These are phyloP conservation scores for Panagrolaimus sp. DNA, from an alignment of 1,140 invertebrate genomes.

Conservation along the genomic window DNA sequence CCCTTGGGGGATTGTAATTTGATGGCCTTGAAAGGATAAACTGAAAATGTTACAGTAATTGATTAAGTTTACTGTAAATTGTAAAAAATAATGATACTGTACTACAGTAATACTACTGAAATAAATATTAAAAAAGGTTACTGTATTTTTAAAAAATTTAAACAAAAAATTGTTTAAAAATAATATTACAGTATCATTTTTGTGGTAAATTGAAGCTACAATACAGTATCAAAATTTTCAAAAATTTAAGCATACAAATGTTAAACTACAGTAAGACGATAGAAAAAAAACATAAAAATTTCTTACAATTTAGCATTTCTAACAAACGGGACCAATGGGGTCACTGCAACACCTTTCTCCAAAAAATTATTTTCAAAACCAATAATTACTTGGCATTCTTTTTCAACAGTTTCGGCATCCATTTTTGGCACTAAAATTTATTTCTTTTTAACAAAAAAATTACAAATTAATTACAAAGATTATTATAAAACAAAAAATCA, in stretches of 20 bases:
- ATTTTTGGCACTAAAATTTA: neutral
- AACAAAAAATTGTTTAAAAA: neutral
- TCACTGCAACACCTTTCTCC: neutral
- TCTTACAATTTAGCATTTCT: conserved; percentile 1
- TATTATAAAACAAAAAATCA: neutral
- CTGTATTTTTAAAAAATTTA: too few species aligned
- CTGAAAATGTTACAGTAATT: neutral
- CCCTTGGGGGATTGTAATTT: conserved; percentile 18
- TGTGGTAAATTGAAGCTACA: too few species aligned
- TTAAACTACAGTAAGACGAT: neutral
- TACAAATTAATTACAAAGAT: conserved; percentile 5
- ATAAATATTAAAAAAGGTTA: too few species aligned
- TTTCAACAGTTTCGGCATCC: neutral
- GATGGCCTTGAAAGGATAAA: neutral
- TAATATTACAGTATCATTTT: too few species aligned
- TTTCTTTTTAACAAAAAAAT: neutral
- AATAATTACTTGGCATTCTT: conserved; percentile 15
- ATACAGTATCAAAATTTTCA: too few species aligned
- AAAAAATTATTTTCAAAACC: conserved; percentile 20
- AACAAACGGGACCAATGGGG: neutral
- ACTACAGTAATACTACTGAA: too few species aligned
- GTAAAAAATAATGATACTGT: too few species aligned
- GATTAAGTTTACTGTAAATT: too few species aligned
- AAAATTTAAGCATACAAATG: neutral
- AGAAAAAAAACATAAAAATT: too few species aligned